Evolutionary conservation across 1,140 invertebrate genomes (phyloP).

Genomic region (Drosophila willistoni): DNA sequence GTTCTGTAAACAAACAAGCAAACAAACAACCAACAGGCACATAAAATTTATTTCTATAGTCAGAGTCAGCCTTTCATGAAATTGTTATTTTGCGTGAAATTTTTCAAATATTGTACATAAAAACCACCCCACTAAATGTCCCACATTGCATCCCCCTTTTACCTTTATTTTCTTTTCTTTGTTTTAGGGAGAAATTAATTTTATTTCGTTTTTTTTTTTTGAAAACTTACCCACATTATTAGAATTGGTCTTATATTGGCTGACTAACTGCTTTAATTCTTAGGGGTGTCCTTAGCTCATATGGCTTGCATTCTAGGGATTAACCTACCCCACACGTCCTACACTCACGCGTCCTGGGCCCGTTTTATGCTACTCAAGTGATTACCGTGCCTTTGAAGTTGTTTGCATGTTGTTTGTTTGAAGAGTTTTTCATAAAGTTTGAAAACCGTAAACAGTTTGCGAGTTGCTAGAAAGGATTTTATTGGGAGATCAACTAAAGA

Average conservation of each 20-base stretch:
- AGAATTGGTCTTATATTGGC: slow-evolving; percentile 64
- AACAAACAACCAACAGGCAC: slow-evolving; percentile 53
- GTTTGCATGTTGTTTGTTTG: slow-evolving; percentile 45
- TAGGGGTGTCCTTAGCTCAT: slow-evolving; percentile 35
- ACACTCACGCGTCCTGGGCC: slow-evolving; percentile 45
- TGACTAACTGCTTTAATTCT: slow-evolving; percentile 34
- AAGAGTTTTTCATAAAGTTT: slow-evolving; percentile 33
- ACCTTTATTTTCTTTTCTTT: slow-evolving; percentile 8
- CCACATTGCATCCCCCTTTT: slow-evolving; percentile 21
- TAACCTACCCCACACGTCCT: slow-evolving; percentile 60
- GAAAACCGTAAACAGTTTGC: slow-evolving; percentile 57
- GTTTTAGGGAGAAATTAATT: slow-evolving; percentile 49
- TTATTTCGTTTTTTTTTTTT: slow-evolving; percentile 51
- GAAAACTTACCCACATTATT: slow-evolving; percentile 63
- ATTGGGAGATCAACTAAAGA: neutral
- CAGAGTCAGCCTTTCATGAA: slow-evolving; percentile 36
- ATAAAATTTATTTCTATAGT: slow-evolving; percentile 78
- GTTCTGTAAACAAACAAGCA: slow-evolving; percentile 74
- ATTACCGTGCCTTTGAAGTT: slow-evolving; percentile 61
- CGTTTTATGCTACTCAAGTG: slow-evolving; percentile 29
- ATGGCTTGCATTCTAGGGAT: slow-evolving; percentile 66
- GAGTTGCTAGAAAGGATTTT: slow-evolving; percentile 13
- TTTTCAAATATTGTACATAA: slow-evolving; percentile 46
- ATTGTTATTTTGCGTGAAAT: slow-evolving; percentile 74
- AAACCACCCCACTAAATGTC: slow-evolving; percentile 58